phyloP scores from a whole-genome alignment of 2,113 vertebrate genomes.

The Excalfactoria chinensis region DNA sequence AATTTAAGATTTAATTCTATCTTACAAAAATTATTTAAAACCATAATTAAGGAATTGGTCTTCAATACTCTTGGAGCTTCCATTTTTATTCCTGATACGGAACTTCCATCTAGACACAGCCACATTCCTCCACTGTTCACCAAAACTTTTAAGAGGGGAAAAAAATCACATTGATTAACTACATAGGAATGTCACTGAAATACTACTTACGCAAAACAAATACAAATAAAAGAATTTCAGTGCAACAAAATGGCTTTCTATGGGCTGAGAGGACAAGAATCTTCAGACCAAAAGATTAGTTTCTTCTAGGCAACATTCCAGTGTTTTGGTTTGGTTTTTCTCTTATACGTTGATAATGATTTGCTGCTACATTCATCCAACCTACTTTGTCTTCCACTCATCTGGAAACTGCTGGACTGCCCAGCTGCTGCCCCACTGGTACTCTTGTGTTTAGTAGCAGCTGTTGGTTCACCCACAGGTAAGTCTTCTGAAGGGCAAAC shows the following conservation, averaged over 20 bases:
- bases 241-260: not conserved
- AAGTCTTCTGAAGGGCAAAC: not conserved
- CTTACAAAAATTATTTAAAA: not conserved
- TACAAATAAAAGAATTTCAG: not conserved
- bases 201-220: not conserved
- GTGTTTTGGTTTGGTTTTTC: not conserved
- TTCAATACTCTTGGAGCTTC: not conserved
- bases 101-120: not conserved
- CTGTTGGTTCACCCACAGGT: not conserved
- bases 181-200: not conserved
- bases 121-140: not conserved
- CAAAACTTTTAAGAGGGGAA: not conserved
- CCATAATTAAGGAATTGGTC: not conserved
- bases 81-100: not conserved
- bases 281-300: accelerated
- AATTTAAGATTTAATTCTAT: not conserved
- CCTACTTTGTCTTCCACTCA: not conserved
- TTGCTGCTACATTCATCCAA: not conserved
- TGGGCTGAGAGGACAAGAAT: not conserved
- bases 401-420: not conserved
- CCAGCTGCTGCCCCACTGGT: accelerated
- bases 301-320: not conserved
- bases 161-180: not conserved
- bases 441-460: accelerated
- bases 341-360: not conserved